Percentiles rank a stretch among this genome's conserved stretches.
These are phyloP conservation scores for Amphipoea oculea DNA, from an alignment of 2,888 invertebrate species.

Conservation along the genomic window DNA sequence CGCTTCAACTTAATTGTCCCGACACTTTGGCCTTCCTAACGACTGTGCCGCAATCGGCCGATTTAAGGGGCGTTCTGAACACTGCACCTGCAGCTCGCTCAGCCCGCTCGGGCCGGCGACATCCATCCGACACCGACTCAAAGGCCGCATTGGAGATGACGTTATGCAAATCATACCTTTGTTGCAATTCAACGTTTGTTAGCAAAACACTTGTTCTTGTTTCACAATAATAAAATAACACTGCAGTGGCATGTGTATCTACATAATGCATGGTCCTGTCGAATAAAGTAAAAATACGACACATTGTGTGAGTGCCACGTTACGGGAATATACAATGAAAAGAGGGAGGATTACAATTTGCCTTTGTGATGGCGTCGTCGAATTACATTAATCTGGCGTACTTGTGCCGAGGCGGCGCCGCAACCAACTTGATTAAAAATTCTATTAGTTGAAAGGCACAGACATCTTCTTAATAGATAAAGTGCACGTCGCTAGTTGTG, in stretches of 20 bases:
- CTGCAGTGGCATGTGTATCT: slow-evolving; percentile 65
- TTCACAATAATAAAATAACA: slow-evolving; percentile 73
- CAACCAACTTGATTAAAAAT: slow-evolving; percentile 90
- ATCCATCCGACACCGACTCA: slow-evolving; percentile 77
- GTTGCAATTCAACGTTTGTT: slow-evolving; percentile 80
- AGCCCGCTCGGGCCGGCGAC: slow-evolving; percentile 77
- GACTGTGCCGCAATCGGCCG: slow-evolving; percentile 89
- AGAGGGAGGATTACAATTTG: slow-evolving; percentile 89
- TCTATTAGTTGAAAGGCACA: slow-evolving; percentile 90
- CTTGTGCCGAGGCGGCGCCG: slow-evolving; percentile 81
- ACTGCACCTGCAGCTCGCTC: slow-evolving; percentile 77
- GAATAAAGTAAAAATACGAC: slow-evolving; percentile 81
- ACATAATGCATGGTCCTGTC: slow-evolving; percentile 70
- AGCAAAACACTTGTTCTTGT: slow-evolving; percentile 76
- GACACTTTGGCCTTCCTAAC: slow-evolving; percentile 90
- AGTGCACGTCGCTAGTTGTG: slow-evolving; percentile 80
- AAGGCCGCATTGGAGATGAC: slow-evolving; percentile 81
- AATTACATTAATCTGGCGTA: slow-evolving; percentile 90
- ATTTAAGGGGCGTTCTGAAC: slow-evolving; percentile 85
- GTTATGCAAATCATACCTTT: slow-evolving; percentile 82
- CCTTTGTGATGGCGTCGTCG: slow-evolving; percentile 89
- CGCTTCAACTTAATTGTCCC: slow-evolving; percentile 91
- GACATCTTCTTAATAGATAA: slow-evolving; percentile 88
- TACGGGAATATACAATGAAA: slow-evolving; percentile 85
- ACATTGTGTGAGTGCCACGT: slow-evolving; percentile 83